Percentiles rank a stretch among this genome's conserved stretches.
Evolutionary conservation across 1,140 invertebrate genomes (phyloP).

Genomic region (Aphidius ervi): DNA sequence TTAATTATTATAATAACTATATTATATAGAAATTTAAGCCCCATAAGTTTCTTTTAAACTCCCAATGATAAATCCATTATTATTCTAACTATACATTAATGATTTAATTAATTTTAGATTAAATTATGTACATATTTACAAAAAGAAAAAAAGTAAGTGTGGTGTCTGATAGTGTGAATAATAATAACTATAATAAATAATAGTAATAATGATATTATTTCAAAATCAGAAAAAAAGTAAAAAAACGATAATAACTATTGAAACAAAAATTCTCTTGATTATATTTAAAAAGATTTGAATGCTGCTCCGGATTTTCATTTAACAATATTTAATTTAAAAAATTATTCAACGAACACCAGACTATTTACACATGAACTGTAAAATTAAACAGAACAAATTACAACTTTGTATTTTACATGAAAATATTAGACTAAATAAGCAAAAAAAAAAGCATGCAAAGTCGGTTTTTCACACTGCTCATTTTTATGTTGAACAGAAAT

Average conservation of each 20-base stretch:
- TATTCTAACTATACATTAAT: slow-evolving; percentile 44
- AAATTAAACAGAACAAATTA: too few species aligned
- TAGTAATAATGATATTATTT: slow-evolving; percentile 25
- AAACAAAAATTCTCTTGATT: not conserved
- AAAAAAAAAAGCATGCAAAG: slow-evolving; percentile 20
- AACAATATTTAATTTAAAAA: slow-evolving; percentile 25
- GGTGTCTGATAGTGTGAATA: slow-evolving; percentile 15
- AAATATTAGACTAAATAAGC: not conserved
- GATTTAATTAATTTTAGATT: slow-evolving; percentile 46
- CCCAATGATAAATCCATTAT: slow-evolving; percentile 32
- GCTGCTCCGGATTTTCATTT: slow-evolving; percentile 8
- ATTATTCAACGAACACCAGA: slow-evolving; percentile 24
- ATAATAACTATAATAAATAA: slow-evolving; percentile 31
- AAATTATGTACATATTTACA: slow-evolving; percentile 53
- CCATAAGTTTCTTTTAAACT: slow-evolving; percentile 8
- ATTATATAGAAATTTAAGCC: not conserved
- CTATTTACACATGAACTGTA: too few species aligned
- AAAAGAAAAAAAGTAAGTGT: slow-evolving; percentile 38
- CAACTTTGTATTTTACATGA: too few species aligned
- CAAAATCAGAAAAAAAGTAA: too few species aligned
- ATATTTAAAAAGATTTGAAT: not conserved
- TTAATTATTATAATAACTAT: slow-evolving; percentile 39
- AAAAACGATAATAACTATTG: slow-evolving; percentile 16
- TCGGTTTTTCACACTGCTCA: slow-evolving; percentile 42
- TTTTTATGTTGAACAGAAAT: slow-evolving; percentile 39